Conservation (phyloP, 2,113 vertebrate genomes). For the Anoplopoma fimbria region DNA sequence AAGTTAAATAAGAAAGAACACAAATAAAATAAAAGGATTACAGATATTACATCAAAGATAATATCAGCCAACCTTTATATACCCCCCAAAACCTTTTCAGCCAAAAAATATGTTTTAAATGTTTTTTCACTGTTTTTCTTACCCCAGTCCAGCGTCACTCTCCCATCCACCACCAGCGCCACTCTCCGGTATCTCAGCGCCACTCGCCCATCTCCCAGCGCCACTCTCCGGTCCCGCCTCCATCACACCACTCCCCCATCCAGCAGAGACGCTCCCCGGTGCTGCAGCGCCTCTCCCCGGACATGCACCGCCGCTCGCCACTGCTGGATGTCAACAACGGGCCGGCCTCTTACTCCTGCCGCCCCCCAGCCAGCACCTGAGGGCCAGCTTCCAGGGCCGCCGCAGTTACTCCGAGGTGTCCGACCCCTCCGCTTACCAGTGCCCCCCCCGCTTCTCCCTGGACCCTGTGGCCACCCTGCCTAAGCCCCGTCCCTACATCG, state of each 20-base stretch:
- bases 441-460: constrained; percentile 88
- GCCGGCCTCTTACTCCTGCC: constrained; percentile 88
- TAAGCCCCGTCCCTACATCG: constrained; percentile 91
- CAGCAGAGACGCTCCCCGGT: constrained; percentile 89
- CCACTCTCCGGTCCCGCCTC: constrained; percentile 83
- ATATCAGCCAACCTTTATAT: not conserved
- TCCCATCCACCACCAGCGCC: constrained; percentile 83
- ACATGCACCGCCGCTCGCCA: constrained; percentile 86
- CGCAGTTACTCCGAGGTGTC: constrained; percentile 96
- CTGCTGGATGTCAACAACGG: constrained; percentile 85
- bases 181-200: constrained; percentile 88
- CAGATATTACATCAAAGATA: not conserved
- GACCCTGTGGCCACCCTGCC: constrained; percentile 93
- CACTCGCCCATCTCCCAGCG: constrained; percentile 87
- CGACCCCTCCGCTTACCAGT: constrained; percentile 91
- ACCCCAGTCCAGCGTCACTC: constrained; percentile 89
- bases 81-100: not conserved
- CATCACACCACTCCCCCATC: constrained; percentile 84
- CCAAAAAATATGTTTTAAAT: too few species aligned
- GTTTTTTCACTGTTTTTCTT: not conserved
- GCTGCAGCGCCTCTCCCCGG: constrained; percentile 85
- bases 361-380: constrained; percentile 92
- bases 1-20: too few species aligned
- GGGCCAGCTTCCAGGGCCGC: constrained; percentile 94
- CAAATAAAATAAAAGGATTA: not conserved